A percentile compares a stretch with the other conserved stretches of the same genome.
These are phyloP conservation scores for Grammomys dolichurus DNA, from an alignment of 2,113 vertebrate species.

Conservation along the genomic window DNA sequence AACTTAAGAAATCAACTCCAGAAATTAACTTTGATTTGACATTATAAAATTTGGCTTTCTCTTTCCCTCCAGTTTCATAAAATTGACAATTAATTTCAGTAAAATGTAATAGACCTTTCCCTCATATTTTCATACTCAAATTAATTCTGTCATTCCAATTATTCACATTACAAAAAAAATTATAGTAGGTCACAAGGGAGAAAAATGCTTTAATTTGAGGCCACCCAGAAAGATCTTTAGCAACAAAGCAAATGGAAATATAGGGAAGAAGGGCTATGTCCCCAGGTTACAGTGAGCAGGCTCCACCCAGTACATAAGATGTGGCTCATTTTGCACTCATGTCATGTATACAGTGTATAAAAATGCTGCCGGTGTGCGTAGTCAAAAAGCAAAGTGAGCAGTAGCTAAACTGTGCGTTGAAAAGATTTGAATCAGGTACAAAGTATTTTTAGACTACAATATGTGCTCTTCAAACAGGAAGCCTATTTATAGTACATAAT, in stretches of 20 bases:
- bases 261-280: neutral
- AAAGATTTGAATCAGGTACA: conserved; percentile 3
- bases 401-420: neutral
- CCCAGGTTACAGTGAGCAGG: neutral
- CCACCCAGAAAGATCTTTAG: conserved; percentile 45
- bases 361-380: neutral
- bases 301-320: neutral
- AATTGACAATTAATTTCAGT: conserved; percentile 74
- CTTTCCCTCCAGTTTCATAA: conserved; percentile 58
- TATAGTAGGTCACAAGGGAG: conserved; percentile 37
- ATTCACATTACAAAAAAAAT: conserved; percentile 75
- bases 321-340: conserved; percentile 41
- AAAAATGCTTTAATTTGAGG: conserved; percentile 73
- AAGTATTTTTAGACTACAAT: neutral
- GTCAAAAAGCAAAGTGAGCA: neutral
- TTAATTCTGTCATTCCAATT: conserved; percentile 77
- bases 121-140: conserved; percentile 73
- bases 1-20: conserved; percentile 51
- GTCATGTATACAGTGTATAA: conserved; percentile 14
- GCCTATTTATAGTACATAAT: conserved; percentile 33
- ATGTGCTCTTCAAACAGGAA: conserved; percentile 9
- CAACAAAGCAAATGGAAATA: conserved; percentile 31
- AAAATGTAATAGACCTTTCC: conserved; percentile 68
- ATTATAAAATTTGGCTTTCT: conserved; percentile 55
- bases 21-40: conserved; percentile 70